A percentile compares a stretch with the other conserved stretches of the same genome.
These are phyloP conservation scores for Lepidonotus clava DNA, from an alignment of 2,888 invertebrate species.

Conservation along the genomic window DNA sequence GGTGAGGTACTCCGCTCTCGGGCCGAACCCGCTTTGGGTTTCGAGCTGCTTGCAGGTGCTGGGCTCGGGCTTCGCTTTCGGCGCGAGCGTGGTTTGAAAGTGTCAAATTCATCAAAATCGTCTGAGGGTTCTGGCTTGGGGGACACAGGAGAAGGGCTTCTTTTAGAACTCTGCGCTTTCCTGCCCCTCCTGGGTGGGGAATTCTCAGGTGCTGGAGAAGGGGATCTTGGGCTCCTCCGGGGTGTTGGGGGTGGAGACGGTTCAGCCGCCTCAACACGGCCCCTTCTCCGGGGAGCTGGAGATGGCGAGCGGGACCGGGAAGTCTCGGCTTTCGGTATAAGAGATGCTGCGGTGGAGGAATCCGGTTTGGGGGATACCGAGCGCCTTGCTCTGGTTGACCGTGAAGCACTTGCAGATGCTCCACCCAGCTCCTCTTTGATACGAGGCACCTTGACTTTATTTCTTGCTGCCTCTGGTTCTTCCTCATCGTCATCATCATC, in stretches of 20 bases:
- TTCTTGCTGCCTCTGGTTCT: background rate
- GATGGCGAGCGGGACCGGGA: constrained; percentile 22
- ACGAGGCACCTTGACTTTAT: background rate
- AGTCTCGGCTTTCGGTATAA: background rate
- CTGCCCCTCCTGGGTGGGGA: background rate
- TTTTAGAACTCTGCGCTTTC: background rate
- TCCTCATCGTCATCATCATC: background rate
- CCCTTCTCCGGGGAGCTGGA: background rate
- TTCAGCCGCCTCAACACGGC: background rate
- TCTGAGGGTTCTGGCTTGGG: background rate
- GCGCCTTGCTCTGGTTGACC: background rate
- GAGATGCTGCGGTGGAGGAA: background rate
- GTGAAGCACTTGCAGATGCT: background rate
- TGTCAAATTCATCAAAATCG: constrained; percentile 11
- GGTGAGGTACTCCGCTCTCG: no score
- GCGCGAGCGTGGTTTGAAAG: constrained; percentile 18
- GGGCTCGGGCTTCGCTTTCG: background rate
- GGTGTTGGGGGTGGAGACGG: background rate
- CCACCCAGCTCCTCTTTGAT: background rate
- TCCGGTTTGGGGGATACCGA: background rate
- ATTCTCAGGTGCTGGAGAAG: background rate
- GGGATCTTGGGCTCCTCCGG: background rate
- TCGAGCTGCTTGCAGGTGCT: background rate
- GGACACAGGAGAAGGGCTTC: background rate
- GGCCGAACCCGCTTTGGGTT: no score